Percentiles rank a stretch among this genome's conserved stretches.
phyloP scores from a whole-genome alignment of 2,113 vertebrate genomes.

The Nothobranchius kuhntae region DNA sequence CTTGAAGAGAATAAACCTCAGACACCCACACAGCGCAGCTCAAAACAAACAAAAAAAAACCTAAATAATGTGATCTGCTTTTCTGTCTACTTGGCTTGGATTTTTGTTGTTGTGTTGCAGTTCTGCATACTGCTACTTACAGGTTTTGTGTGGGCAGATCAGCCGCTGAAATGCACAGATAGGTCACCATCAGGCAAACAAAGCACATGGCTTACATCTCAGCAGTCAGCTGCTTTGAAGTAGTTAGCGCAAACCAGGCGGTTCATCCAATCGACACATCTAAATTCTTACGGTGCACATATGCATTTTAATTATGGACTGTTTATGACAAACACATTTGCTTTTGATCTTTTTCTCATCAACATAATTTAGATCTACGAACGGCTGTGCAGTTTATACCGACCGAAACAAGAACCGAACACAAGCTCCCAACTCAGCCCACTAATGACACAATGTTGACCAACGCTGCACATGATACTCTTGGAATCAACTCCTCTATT shows the following conservation, averaged over 20 bases:
- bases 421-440: constrained; percentile 52
- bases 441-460: constrained; percentile 19
- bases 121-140: constrained; percentile 81
- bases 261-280: background rate
- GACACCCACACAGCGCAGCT: constrained; percentile 48
- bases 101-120: constrained; percentile 28
- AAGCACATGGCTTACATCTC: constrained; percentile 27
- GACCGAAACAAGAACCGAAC: constrained; percentile 44
- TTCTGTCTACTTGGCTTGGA: constrained; percentile 24
- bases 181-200: constrained; percentile 90
- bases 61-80: constrained; percentile 30
- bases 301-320: background rate
- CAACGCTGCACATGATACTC: too few relatives aligned
- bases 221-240: constrained; percentile 10
- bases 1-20: constrained; percentile 48
- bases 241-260: constrained; percentile 16
- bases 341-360: background rate
- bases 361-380: background rate
- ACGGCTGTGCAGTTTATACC: constrained; percentile 14
- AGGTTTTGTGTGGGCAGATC: constrained; percentile 93
- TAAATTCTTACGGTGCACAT: background rate
- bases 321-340: background rate
- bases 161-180: constrained; percentile 93
- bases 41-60: background rate
- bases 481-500: too few relatives aligned